phyloP scores from a whole-genome alignment of 2,113 vertebrate genomes.

The Neotoma lepida region DNA sequence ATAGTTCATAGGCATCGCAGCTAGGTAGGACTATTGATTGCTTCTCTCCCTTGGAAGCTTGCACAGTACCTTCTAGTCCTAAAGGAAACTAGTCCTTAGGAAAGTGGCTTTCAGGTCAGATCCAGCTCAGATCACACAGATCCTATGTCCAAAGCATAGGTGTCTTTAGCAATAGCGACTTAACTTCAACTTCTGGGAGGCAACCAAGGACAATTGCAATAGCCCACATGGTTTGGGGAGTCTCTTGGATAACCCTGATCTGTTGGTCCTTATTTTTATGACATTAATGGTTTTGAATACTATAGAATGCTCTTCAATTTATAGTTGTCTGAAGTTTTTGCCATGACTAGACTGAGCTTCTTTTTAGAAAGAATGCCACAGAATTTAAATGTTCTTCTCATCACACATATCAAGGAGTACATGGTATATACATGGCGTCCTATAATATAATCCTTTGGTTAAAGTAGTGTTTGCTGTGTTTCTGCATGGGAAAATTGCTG shows the following conservation, averaged over 20 bases:
- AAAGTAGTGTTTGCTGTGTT: neutral
- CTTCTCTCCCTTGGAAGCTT: neutral
- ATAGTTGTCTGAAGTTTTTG: conserved; percentile 35
- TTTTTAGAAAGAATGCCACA: conserved; percentile 27
- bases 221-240: neutral
- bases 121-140: neutral
- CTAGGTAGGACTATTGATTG: neutral
- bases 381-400: conserved; percentile 24
- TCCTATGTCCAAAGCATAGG: neutral
- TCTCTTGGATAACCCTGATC: neutral
- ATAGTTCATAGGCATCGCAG: neutral
- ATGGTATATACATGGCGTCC: neutral
- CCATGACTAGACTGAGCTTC: conserved; percentile 18
- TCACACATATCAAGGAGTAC: neutral
- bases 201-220: neutral
- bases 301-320: neutral
- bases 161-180: neutral
- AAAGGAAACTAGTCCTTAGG: neutral
- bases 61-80: neutral
- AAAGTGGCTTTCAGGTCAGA: neutral
- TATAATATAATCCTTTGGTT: conserved; percentile 6
- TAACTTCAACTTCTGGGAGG: neutral
- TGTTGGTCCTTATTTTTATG: conserved; percentile 38
- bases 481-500: neutral
- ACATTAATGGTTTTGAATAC: conserved; percentile 53